These are phyloP conservation scores for Pteropus rufus DNA, from an alignment of 2,797 vertebrate genomes.

Conservation along the genomic window DNA sequence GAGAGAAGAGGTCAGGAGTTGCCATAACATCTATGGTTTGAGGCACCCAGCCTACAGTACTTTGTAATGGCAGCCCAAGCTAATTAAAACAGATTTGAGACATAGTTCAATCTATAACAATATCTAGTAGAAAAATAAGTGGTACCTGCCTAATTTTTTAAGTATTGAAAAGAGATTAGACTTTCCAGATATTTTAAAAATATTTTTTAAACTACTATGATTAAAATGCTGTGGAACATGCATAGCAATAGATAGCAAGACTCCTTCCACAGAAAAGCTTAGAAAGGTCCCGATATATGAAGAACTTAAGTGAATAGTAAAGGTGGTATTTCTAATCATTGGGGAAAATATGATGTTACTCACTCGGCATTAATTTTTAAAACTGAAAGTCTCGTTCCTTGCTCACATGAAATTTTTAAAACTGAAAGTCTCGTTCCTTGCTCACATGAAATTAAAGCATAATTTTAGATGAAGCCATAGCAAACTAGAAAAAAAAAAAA, in stretches of 20 bases:
- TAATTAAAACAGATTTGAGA: neutral
- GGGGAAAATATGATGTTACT: neutral
- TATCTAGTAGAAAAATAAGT: neutral
- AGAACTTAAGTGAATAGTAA: neutral
- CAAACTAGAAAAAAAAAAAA: neutral
- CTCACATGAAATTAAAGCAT: neutral
- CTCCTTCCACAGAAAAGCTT: neutral
- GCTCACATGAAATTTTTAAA: neutral
- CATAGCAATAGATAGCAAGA: neutral
- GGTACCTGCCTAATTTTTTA: neutral
- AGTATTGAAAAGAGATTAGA: neutral
- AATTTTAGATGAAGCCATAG: neutral
- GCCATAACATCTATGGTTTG: neutral
- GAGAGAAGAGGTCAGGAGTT: neutral
- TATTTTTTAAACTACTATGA: neutral
- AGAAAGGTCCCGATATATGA: neutral
- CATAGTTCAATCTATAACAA: neutral
- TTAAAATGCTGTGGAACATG: neutral
- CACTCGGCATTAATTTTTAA: neutral
- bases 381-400: neutral
- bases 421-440: neutral
- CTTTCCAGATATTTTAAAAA: neutral
- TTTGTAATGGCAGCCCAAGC: neutral
- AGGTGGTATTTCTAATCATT: neutral
- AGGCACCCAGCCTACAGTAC: neutral